Evolutionary conservation across 1,140 invertebrate genomes (phyloP), one percentile per base, ranked within the genome.

Genomic region (Drosophila bocqueti): DNA sequence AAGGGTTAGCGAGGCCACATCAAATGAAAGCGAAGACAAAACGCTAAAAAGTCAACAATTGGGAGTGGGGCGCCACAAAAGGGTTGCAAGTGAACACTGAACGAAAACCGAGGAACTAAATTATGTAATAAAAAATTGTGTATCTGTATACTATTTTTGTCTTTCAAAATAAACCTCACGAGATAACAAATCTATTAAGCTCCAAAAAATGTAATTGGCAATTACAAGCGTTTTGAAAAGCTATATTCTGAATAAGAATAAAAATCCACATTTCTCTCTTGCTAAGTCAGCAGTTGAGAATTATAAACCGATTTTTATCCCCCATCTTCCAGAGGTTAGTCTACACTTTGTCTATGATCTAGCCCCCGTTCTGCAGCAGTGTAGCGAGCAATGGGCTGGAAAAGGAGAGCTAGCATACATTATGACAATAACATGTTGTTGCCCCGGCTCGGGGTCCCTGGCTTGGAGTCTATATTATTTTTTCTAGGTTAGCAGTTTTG

Each of bases 401-500:
- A 42, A 57, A 36, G 75, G 34, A 40, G 21, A 49, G 58, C 9
- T 34, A 73, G 69, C 38, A 61, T 73, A 76, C 64, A 87, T 86
- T 86, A 87, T 87, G 83, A 87, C 83, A 87, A 87, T 86, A 87
- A 87, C 80, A 86, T 87, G 66, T 87, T 80, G 81, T 80, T 77
- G 59, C 69, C 75, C 52, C 38, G 49, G 40, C 49, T 61, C 26
- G 26, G 18, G 52, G 15, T 26, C 18, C 16, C n/a, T 3, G 11
- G 29, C 11, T 29, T 42, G 16, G 52, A 69, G 68, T 74, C 68
- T 74, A 73, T 74, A 73, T 73, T 74, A 74, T 74, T 73, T 73
- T 73, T 74, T 73, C 38, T 74, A 52, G 71, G 71, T 60, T 73
- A 61, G 71, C 50, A 52, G 68, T 58, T 67, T 72, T 26, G 38